phyloP scores from a whole-genome alignment of 2,888 invertebrate genomes.

The Monoplex corrugatus region DNA sequence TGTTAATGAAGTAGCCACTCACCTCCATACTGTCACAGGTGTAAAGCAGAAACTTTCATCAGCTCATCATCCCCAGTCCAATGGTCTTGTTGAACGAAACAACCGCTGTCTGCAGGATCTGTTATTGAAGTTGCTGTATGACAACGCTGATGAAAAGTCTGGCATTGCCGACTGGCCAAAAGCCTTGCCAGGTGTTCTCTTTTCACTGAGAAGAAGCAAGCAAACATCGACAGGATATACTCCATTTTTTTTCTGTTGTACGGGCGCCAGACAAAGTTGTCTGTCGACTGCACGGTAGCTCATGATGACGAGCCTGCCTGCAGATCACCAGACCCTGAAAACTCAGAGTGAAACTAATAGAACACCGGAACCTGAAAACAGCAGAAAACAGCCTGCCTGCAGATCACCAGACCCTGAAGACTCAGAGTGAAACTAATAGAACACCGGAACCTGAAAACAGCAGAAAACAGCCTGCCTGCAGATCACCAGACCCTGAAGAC shows the following conservation, averaged over 20 bases:
- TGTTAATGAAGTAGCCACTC: not conserved
- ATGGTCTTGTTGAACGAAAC: constrained; percentile 41
- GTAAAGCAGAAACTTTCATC: constrained; percentile 41
- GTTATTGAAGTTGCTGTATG: constrained; percentile 15
- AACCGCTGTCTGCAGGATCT: constrained; percentile 3
- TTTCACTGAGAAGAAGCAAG: constrained; percentile 37
- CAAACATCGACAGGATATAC: constrained; percentile 29
- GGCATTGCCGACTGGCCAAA: constrained; percentile 26
- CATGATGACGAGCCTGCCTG: too few relatives aligned
- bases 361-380: too few relatives aligned
- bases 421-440: too few relatives aligned
- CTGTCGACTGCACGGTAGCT: too few relatives aligned
- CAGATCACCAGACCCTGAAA: too few relatives aligned
- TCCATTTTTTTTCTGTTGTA: constrained; percentile 40
- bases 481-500: too few relatives aligned
- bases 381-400: too few relatives aligned
- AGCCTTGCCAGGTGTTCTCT: constrained; percentile 29
- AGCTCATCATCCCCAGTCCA: constrained; percentile 38
- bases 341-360: too few relatives aligned
- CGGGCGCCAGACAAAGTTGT: constrained; percentile 32
- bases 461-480: too few relatives aligned
- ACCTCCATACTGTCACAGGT: constrained; percentile 32
- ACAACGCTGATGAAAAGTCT: not conserved
- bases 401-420: too few relatives aligned
- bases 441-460: too few relatives aligned